Conservation (phyloP, 2,888 invertebrate genomes). For the Sympetrum striolatum region DNA sequence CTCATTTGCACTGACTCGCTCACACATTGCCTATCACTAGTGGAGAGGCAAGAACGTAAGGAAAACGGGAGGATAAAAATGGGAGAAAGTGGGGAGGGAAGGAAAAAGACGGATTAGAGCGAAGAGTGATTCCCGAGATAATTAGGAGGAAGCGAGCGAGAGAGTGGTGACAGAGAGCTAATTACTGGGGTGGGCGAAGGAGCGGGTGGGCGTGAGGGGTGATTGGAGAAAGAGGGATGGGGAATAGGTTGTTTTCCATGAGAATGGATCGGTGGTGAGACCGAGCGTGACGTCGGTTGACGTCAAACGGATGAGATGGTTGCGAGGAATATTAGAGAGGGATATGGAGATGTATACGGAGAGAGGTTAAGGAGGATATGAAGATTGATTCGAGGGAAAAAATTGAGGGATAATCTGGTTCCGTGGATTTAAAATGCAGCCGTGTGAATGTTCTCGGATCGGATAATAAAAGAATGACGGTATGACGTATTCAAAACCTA, state of each 20-base stretch:
- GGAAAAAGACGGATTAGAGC: not conserved
- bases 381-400: slow-evolving; percentile 16
- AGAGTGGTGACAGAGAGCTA: slow-evolving; percentile 36
- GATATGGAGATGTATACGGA: not conserved
- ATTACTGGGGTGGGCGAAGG: not conserved
- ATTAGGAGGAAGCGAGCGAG: slow-evolving; percentile 28
- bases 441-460: not conserved
- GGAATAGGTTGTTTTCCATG: not conserved
- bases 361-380: not conserved
- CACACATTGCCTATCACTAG: no score
- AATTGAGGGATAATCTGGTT: slow-evolving; percentile 14
- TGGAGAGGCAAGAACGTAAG: not conserved
- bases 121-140: slow-evolving; percentile 14
- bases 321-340: not conserved
- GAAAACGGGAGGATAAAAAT: not conserved
- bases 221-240: not conserved
- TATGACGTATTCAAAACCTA: not conserved
- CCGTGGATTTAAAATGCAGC: slow-evolving; percentile 8
- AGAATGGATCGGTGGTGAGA: slow-evolving; percentile 33
- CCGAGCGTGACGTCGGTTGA: slow-evolving; percentile 18
- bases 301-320: slow-evolving; percentile 25
- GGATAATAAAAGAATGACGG: not conserved
- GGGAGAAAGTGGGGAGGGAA: not conserved
- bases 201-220: not conserved
- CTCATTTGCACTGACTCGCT: no score